Evolutionary conservation across 2,797 vertebrate genomes (phyloP), one percentile per base, ranked within the genome.

Genomic region (Alca torda): DNA sequence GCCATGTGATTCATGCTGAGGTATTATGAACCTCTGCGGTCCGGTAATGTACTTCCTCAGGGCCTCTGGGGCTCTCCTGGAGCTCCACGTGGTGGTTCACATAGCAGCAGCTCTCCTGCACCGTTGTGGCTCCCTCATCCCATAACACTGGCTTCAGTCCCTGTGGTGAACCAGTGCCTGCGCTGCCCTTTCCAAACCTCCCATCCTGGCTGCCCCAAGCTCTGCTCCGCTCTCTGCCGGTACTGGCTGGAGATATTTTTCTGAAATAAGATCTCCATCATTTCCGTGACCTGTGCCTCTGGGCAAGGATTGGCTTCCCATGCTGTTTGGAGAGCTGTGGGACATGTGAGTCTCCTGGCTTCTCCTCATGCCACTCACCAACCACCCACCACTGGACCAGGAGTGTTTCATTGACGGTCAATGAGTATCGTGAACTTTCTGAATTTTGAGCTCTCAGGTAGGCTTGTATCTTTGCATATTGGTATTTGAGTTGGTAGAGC

Each of bases 161-260:
- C 26, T 1, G 0, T 9, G 12, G 17, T 13, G 31, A 39, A 28
- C 28, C 4, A 43, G 14, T 48, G 45, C 23, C 18, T 8, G 25
- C 8, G 0, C 28, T 37, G 48, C 18, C 25, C 30, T 39, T 41
- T 16, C 64, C 0, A 0, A 56, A 10, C 13, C 3, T 17, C 45
- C n/a, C 4, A 4, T 11, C 20, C 56, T 23, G 5, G 23, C 15
- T 18, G 11, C n/a, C 51, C 28, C 64, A 14, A 3, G 10, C 30
- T 54, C 16, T 16, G 14, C 61, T 60, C 33, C 0, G 0, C 24
- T 75, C 43, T 18, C 45, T 24, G 45, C 26, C 30, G 12, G 23
- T 48, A 28, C 13, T 6, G 1, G 12, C 5, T 16, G 15, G 20
- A 11, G 13, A 9, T 16, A 8, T 37, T 56, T 39, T 61, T 39